Base-by-base conservation (phyloP, 1,140 invertebrate genomes). In the Neodiprion lecontei region DNA sequence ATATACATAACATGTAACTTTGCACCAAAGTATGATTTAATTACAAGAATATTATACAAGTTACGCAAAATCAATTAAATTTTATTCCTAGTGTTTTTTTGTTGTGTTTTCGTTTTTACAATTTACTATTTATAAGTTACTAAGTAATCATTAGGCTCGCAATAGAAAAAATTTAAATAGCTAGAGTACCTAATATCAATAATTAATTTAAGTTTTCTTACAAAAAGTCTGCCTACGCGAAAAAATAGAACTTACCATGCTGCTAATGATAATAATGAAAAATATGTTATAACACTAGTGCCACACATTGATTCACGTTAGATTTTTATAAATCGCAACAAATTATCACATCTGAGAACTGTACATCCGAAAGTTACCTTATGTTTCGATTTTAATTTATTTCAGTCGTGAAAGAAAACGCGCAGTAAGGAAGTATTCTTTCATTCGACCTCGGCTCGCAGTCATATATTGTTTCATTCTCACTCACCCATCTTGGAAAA, bases 121-220 rank as follows among this genome's bases (percentile, higher is more conserved):
- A 61, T 61, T 61, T 61, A 61, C 53, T 61, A 61, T 40, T 12
- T 61, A 61, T 61, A 61, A 61, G 53, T 61, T 61, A 61, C 53
- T 61, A 61, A 61, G 53, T 61, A 61, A 61, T 61, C 53, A 61
- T 61, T 61, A 61, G 53, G 53, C 53, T 61, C 53, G 53, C n/a
- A 61, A 61, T 61, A 61, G 53, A 61, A 61, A 61, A 61, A 61
- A 61, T 7, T 61, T 61, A 14, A 61, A 61, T 61, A 61, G 53
- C 53, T 61, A 61, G n/a, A 61, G n/a, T 61, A 61, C 53, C 9
- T 61, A 61, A 61, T 14, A 14, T 61, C 53, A 61, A 61, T 61
- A 61, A 61, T 61, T 61, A 61, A 17, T 61, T 61, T 9, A 61
- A 17, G 53, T 61, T 61, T 61, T 61, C n/a, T 14, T 14, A 17